Evolutionary conservation across 2,888 invertebrate genomes (phyloP), one percentile per base, ranked within the genome.

Genomic region (Noctua pronuba): DNA sequence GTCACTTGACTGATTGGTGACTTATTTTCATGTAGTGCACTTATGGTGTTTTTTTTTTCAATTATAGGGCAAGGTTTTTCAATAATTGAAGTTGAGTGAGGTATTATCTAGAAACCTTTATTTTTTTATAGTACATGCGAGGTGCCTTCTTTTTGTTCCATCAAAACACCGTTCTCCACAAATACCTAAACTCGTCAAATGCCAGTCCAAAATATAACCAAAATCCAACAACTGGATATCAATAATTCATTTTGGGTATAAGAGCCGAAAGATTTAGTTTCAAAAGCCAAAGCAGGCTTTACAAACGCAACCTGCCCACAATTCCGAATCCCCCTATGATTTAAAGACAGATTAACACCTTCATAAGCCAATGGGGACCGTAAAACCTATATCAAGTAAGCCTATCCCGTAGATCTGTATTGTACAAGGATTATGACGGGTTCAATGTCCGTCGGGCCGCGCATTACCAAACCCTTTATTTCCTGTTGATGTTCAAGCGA

Each of bases 391-490:
- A 86, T 78, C 86, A 77, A 62, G 62, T 77, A 70, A 80, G 77
- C 75, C 69, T 72, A 73, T 73, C 62, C 62, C 62, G 52, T 82
- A 79, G 58, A 84, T 84, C 84, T 75, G 71, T 75, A 81, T 87
- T 80, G 83, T 84, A 68, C 73, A 52, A 68, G 84, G 87, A 87
- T 89, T 88, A 88, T 77, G 70, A 75, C 68, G 65, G 74, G 86
- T 84, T 86, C 83, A 82, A 73, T 72, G 88, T 71, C 82, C 88
- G 77, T 55, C 70, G 62, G 73, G n/a, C n/a, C n/a, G n/a, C n/a
- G n/a, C n/a, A n/a, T n/a, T n/a, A n/a, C n/a, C n/a, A n/a, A 84
- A 74, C 84, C 86, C 80, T 83, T 87, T 83, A 81, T 80, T 80
- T 76, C 72, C 70, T 74, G 73, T 76, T 79, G 46, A 75, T 77